Evolutionary conservation across 2,113 vertebrate genomes (phyloP).

Genomic region (Nesogale talazaci): DNA sequence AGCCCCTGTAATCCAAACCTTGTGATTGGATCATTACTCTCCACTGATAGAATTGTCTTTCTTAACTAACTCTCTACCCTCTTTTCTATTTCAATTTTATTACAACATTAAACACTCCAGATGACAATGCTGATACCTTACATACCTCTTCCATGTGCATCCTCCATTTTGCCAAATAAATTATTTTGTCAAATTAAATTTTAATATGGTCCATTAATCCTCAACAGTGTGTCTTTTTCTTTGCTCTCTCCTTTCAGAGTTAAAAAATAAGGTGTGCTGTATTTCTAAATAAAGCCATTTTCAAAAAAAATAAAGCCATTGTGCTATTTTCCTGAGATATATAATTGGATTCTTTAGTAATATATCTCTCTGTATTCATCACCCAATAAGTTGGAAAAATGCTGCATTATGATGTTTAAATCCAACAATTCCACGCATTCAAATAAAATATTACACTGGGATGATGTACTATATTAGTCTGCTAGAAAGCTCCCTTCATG

Average conservation of each 20-base stretch:
- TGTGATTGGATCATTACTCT: constrained; percentile 30
- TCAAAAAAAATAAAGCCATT: too few species aligned
- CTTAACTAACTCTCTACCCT: not conserved
- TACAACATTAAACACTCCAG: constrained; percentile 49
- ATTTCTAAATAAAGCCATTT: constrained; percentile 59
- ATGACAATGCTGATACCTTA: constrained; percentile 40
- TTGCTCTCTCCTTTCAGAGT: not conserved
- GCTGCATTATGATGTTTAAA: constrained; percentile 65
- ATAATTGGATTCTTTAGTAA: constrained; percentile 70
- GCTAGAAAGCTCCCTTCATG: constrained; percentile 62
- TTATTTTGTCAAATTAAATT: constrained; percentile 56
- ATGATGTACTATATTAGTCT: constrained; percentile 72
- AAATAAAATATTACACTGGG: constrained; percentile 60
- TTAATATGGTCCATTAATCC: constrained; percentile 52
- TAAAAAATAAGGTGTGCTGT: constrained; percentile 18
- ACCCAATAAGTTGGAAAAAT: constrained; percentile 59
- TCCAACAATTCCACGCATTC: constrained; percentile 64
- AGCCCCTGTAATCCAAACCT: constrained; percentile 35
- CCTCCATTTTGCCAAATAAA: constrained; percentile 43
- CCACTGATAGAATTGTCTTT: not conserved
- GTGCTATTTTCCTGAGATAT: constrained; percentile 45
- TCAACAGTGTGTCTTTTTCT: not conserved
- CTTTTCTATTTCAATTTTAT: constrained; percentile 50
- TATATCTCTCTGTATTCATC: constrained; percentile 63
- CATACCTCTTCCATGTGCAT: not conserved